A percentile compares a stretch with the other conserved stretches of the same genome.
These are phyloP conservation scores for Nestor notabilis DNA, from an alignment of 2,113 vertebrate genomes.

Conservation along the genomic window DNA sequence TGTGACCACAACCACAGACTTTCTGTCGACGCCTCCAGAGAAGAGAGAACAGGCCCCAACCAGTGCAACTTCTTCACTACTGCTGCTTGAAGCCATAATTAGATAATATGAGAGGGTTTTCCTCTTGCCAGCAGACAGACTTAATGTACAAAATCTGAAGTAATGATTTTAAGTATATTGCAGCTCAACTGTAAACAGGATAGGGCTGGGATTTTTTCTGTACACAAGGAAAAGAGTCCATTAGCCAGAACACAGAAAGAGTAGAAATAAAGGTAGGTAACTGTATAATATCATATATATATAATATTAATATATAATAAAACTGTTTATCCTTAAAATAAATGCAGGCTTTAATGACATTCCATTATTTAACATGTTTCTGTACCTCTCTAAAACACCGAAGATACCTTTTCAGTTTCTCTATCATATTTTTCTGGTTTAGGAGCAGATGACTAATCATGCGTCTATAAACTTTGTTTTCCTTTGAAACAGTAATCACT, in stretches of 20 bases:
- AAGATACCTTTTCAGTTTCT: background rate
- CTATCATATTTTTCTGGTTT: conserved; percentile 38
- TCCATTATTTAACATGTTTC: background rate
- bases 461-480: conserved; percentile 31
- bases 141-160: conserved; percentile 43
- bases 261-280: background rate
- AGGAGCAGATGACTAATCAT: conserved; percentile 47
- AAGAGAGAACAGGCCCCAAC: conserved; percentile 61
- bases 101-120: conserved; percentile 60
- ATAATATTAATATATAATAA: too few relatives aligned
- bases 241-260: conserved; percentile 17
- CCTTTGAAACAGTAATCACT: conserved; percentile 35
- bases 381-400: background rate
- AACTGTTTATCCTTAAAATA: conserved; percentile 18
- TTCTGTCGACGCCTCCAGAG: conserved; percentile 55
- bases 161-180: conserved; percentile 44
- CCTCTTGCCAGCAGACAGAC: conserved; percentile 69
- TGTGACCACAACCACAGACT: conserved; percentile 64
- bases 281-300: background rate
- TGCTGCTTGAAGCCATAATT: conserved; percentile 59
- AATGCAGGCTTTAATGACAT: background rate
- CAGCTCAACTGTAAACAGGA: conserved; percentile 59
- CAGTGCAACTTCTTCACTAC: conserved; percentile 53
- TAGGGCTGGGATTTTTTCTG: background rate
- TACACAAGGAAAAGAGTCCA: background rate